phyloP scores from a whole-genome alignment of 2,888 invertebrate species.

The Cryptus viduatorius region DNA sequence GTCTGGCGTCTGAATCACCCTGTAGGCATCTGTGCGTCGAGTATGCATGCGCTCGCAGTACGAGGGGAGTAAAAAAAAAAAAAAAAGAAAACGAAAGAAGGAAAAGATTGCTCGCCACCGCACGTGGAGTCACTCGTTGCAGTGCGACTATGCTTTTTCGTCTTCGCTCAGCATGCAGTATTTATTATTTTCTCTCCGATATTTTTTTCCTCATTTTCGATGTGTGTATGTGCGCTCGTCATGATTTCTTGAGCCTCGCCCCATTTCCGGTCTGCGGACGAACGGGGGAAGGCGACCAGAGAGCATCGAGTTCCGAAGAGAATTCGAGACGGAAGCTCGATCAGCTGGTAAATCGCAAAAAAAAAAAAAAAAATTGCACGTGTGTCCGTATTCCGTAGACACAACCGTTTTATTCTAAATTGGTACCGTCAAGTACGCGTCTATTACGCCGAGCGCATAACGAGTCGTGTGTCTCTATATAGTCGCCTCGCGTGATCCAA shows the following conservation, averaged over 20 bases:
- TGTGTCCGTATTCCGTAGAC: slow-evolving; percentile 19
- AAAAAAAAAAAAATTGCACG: slow-evolving; percentile 34
- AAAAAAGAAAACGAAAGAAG: slow-evolving; percentile 19
- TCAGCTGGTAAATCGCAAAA: slow-evolving; percentile 49
- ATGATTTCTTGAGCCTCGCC: slow-evolving; percentile 50
- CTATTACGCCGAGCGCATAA: slow-evolving; percentile 7
- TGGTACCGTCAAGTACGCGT: slow-evolving; percentile 31
- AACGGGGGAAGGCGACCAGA: neutral
- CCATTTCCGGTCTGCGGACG: slow-evolving; percentile 56
- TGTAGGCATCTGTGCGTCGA: slow-evolving; percentile 44
- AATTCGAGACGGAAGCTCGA: slow-evolving; percentile 59
- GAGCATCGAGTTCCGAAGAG: slow-evolving; percentile 45
- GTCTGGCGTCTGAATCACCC: slow-evolving; percentile 59
- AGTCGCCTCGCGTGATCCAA: slow-evolving; percentile 36
- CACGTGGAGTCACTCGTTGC: slow-evolving; percentile 58
- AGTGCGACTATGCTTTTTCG: slow-evolving; percentile 54
- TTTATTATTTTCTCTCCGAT: slow-evolving; percentile 54
- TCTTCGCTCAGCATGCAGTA: slow-evolving; percentile 28
- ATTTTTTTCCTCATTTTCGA: slow-evolving; percentile 46
- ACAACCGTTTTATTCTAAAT: slow-evolving; percentile 37
- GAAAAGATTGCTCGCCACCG: slow-evolving; percentile 38
- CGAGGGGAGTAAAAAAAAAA: slow-evolving; percentile 14
- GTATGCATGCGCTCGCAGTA: slow-evolving; percentile 35
- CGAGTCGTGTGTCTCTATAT: neutral
- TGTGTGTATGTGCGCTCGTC: slow-evolving; percentile 45